These are phyloP conservation scores for Brevimyrus niger DNA, from an alignment of 2,113 vertebrate genomes.

Conservation along the genomic window DNA sequence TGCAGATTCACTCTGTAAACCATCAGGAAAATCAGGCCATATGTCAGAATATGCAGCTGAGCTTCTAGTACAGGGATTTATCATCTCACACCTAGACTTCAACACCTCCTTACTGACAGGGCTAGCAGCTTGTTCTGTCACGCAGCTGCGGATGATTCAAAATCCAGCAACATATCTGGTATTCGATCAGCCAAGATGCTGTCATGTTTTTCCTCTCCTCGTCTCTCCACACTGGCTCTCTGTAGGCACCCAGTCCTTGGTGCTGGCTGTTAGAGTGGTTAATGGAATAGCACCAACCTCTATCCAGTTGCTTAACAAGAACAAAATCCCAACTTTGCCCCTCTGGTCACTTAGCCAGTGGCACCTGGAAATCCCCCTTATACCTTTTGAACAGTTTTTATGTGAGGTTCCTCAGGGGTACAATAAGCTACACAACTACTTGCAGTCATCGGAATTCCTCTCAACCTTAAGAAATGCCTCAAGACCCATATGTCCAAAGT, in stretches of 20 bases:
- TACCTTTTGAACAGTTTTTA: not conserved
- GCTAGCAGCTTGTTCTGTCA: not conserved
- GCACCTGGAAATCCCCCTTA: not conserved
- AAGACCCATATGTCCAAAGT: not conserved
- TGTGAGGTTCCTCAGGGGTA: not conserved
- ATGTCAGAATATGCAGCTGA: not conserved
- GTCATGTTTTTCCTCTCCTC: not conserved
- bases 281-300: not conserved
- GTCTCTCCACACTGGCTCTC: not conserved
- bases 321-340: not conserved
- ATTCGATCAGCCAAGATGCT: not conserved
- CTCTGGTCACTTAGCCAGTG: not conserved
- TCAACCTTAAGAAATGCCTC: not conserved
- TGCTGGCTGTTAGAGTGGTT: not conserved
- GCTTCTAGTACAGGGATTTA: not conserved
- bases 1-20: not conserved
- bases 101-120: not conserved
- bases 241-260: not conserved
- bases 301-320: not conserved
- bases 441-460: not conserved
- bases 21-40: not conserved
- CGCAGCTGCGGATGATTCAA: not conserved
- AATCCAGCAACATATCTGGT: not conserved
- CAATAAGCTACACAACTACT: not conserved
- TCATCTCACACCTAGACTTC: not conserved